These are phyloP conservation scores for Phaedon cochleariae DNA, from an alignment of 2,888 invertebrate genomes.

Conservation along the genomic window DNA sequence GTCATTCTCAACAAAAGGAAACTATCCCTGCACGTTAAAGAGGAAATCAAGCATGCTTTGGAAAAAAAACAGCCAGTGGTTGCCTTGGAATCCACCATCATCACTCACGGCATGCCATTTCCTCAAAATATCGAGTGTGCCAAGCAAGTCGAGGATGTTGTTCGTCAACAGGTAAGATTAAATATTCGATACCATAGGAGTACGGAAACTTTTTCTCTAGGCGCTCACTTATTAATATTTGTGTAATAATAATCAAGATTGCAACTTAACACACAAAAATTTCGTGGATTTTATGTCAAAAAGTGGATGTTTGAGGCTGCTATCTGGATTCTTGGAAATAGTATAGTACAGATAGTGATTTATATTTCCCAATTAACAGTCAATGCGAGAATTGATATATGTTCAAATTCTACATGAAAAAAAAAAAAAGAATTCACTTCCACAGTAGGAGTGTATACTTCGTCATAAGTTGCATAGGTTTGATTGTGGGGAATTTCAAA, in stretches of 20 bases:
- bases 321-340: too few relatives aligned
- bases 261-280: neutral
- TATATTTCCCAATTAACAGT: too few relatives aligned
- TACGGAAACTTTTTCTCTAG: neutral
- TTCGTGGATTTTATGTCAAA: constrained; percentile 11
- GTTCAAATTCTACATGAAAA: too few relatives aligned
- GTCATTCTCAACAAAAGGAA: neutral
- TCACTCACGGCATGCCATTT: constrained; percentile 98
- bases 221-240: neutral
- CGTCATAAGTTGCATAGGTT: too few relatives aligned
- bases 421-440: too few relatives aligned
- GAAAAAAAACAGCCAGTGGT: constrained; percentile 77
- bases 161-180: constrained; percentile 71
- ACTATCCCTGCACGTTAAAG: constrained; percentile 42
- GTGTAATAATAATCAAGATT: too few relatives aligned
- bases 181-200: neutral
- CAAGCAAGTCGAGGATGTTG: constrained; percentile 78
- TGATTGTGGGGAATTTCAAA: too few relatives aligned
- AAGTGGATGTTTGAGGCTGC: too few relatives aligned
- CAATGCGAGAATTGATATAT: too few relatives aligned
- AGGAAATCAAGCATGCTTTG: constrained; percentile 74
- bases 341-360: too few relatives aligned
- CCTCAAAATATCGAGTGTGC: constrained; percentile 92
- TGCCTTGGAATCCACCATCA: constrained; percentile 96
- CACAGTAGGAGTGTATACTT: too few relatives aligned